These are phyloP conservation scores for Charadrius vociferus DNA, from an alignment of 2,113 vertebrate species.

Conservation along the genomic window DNA sequence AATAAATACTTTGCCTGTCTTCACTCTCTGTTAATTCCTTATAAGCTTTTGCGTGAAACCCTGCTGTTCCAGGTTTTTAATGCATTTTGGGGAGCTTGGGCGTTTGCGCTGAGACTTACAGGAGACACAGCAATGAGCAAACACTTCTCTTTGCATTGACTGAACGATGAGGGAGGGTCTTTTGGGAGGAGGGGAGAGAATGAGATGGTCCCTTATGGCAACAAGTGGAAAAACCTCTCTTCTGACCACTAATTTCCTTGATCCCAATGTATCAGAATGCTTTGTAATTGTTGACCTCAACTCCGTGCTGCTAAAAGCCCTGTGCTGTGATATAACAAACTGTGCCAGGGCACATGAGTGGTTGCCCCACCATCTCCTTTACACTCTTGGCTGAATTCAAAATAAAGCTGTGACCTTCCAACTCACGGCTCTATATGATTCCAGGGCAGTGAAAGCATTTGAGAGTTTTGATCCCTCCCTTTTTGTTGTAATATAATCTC, in stretches of 20 bases:
- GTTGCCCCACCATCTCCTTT: neutral
- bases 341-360: neutral
- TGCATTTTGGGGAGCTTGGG: accelerated
- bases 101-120: neutral
- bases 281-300: neutral
- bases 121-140: neutral
- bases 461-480: neutral
- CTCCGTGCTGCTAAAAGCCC: neutral
- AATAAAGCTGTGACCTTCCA: neutral
- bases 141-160: neutral
- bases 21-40: neutral
- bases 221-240: neutral
- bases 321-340: neutral
- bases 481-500: neutral
- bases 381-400: neutral
- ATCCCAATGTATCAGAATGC: neutral
- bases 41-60: neutral
- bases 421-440: neutral
- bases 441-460: neutral
- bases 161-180: neutral
- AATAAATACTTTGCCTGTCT: neutral
- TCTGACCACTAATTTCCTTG: neutral
- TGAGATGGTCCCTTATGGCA: neutral
- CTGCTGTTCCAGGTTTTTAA: neutral
- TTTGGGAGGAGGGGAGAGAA: neutral